phyloP scores from a whole-genome alignment of 2,888 invertebrate genomes.

The Ennomos fuscantarius region DNA sequence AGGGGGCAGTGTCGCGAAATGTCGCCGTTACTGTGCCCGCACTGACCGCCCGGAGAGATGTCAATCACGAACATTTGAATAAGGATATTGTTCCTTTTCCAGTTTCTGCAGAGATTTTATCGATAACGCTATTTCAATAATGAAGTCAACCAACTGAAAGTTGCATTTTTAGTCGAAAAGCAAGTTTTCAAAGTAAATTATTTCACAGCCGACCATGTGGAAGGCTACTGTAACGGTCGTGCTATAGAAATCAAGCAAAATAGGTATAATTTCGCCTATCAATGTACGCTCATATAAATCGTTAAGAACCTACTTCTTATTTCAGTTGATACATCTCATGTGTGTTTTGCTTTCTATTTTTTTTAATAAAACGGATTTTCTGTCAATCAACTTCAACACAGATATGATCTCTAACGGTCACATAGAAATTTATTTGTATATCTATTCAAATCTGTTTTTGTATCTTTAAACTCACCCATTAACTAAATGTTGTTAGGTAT shows the following conservation, averaged over 20 bases:
- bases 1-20: constrained; percentile 20
- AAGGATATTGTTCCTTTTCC: constrained; percentile 74
- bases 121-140: constrained; percentile 74
- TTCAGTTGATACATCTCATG: constrained; percentile 14
- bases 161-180: constrained; percentile 65
- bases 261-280: constrained; percentile 19
- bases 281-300: constrained; percentile 1
- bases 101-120: constrained; percentile 71
- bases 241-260: constrained; percentile 49
- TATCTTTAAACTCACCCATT: no score
- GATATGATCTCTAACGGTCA: constrained; percentile 15
- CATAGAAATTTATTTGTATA: no score
- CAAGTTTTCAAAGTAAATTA: constrained; percentile 52
- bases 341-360: constrained; percentile 12
- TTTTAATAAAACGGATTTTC: constrained; percentile 31
- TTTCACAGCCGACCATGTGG: constrained; percentile 64
- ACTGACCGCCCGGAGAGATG: constrained; percentile 81
- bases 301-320: constrained; percentile 23
- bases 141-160: constrained; percentile 72
- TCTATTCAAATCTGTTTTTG: no score
- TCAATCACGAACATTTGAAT: constrained; percentile 82
- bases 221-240: constrained; percentile 72
- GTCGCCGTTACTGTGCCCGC: constrained; percentile 10
- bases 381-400: constrained; percentile 27
- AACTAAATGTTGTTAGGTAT: no score